Percentiles rank a stretch among this genome's conserved stretches.
Conservation (phyloP, 2,113 vertebrate species). For the Larimichthys crocea region DNA sequence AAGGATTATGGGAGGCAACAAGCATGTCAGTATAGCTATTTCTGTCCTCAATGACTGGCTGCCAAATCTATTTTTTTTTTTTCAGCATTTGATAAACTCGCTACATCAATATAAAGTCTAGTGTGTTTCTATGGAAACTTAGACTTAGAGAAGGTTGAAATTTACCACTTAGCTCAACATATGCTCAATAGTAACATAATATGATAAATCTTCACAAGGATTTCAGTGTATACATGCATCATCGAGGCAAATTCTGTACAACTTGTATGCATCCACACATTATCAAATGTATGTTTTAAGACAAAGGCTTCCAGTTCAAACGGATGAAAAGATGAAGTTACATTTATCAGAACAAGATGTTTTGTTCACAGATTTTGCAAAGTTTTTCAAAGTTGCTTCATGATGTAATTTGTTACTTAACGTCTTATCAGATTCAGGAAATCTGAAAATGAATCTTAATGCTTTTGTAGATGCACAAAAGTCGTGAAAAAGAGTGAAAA, state of each 20-base stretch:
- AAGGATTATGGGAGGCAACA: slow-evolving; percentile 82
- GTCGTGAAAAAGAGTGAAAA: not conserved
- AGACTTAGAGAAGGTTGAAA: slow-evolving; percentile 77
- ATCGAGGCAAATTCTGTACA: not conserved
- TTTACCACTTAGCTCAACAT: slow-evolving; percentile 69
- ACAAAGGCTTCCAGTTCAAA: not conserved
- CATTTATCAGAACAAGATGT: not conserved
- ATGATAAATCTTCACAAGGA: slow-evolving; percentile 37
- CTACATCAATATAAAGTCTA: slow-evolving; percentile 82
- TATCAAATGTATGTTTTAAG: not conserved
- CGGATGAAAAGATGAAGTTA: not conserved
- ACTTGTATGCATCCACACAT: not conserved
- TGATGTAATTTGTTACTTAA: not conserved
- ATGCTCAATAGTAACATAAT: slow-evolving; percentile 49
- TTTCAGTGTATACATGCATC: slow-evolving; percentile 22
- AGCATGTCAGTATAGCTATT: slow-evolving; percentile 83
- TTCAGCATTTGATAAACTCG: slow-evolving; percentile 81
- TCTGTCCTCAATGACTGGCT: slow-evolving; percentile 81
- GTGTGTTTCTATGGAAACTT: slow-evolving; percentile 87
- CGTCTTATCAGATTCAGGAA: no score
- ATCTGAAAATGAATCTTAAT: not conserved
- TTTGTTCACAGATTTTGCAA: not conserved
- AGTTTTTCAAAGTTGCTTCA: not conserved
- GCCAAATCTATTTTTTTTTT: slow-evolving; percentile 76
- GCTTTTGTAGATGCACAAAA: not conserved